Evolutionary conservation across 1,140 invertebrate species (phyloP), one percentile per base, ranked within the genome.

Genomic region (Coptotermes formosanus): DNA sequence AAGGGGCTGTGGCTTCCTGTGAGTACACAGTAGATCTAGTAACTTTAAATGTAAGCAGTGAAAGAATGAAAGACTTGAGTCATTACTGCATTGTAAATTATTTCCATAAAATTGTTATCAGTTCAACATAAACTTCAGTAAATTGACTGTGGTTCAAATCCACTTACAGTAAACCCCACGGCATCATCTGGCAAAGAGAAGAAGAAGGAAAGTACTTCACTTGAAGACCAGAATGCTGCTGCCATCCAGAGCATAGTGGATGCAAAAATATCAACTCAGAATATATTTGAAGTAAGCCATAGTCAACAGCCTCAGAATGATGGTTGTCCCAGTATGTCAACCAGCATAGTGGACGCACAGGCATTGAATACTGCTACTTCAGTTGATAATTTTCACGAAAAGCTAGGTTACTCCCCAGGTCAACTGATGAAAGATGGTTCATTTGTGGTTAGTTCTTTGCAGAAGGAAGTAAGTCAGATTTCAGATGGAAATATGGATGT

Each of bases 171-270:
- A 14, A 75, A 25, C 14, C n/a, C 64, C 25, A 75, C 64, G 4
- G 9, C 64, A 75, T 9, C 25, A n/a, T n/a, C 64, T 14, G n/a
- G 64, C 7, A 75, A 75, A 30, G 25, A n/a, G 7, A 75, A n/a
- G 64, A 75, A 75, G 64, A 75, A 75, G n/a, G 64, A 75, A 75
- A 12, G 25, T n/a, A n/a, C 64, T 16, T 86, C 85, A 11, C 87
- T 91, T 23, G 89, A 91, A 19, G 89, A 91, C 88, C 89, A 91
- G 52, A 91, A 91, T 83, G 89, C 89, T 21, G 91, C 90, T n/a
- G 91, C 91, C 7, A 88, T 91, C 16, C 86, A 90, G 52, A 89
- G 90, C 81, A 91, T 91, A 82, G 91, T 91, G 85, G 91, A 90
- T 87, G 90, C 87, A 0, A 91, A 90, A 83, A 90, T 88, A 7